phyloP scores from a whole-genome alignment of 2,888 invertebrate genomes.

The Drosophila conformis region DNA sequence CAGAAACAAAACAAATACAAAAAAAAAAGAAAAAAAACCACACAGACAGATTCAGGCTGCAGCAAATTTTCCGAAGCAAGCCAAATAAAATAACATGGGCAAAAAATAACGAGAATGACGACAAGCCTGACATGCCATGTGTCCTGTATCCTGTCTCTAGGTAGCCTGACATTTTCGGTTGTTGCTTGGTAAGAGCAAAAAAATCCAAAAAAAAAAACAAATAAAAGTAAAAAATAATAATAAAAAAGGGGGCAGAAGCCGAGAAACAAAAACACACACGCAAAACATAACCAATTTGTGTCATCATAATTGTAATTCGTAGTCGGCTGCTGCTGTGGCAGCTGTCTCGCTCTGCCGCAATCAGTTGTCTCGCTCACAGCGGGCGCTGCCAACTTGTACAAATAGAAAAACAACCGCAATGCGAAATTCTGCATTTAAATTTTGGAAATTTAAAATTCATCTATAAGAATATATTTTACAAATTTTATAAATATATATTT shows the following conservation, averaged over 20 bases:
- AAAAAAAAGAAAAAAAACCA: conserved; percentile 14
- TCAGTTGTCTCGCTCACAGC: conserved; percentile 36
- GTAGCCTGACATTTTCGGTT: conserved; percentile 62
- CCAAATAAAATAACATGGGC: conserved; percentile 63
- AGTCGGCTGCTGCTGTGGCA: conserved; percentile 33
- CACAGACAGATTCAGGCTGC: conserved; percentile 41
- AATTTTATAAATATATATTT: conserved; percentile 14
- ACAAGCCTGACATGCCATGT: conserved; percentile 73
- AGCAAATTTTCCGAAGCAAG: conserved; percentile 41
- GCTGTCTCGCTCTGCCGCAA: conserved; percentile 26
- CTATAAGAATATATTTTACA: conserved; percentile 30
- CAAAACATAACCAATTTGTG: conserved; percentile 80
- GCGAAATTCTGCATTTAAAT: conserved; percentile 54
- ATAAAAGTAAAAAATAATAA: conserved; percentile 14
- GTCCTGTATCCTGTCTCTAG: conserved; percentile 52
- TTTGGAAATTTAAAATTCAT: conserved; percentile 50
- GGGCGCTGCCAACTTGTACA: conserved; percentile 45
- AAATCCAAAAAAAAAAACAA: conserved; percentile 21
- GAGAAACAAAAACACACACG: conserved; percentile 53
- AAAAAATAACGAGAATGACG: conserved; percentile 60
- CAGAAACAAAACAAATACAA: conserved; percentile 11
- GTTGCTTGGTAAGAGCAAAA: conserved; percentile 34
- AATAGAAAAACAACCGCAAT: conserved; percentile 40
- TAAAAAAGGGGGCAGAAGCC: conserved; percentile 32
- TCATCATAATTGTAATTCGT: conserved; percentile 80